Percentiles rank a stretch among this genome's conserved stretches.
These are phyloP conservation scores for Puntigrus tetrazona DNA, from an alignment of 2,113 vertebrate species.

Conservation along the genomic window DNA sequence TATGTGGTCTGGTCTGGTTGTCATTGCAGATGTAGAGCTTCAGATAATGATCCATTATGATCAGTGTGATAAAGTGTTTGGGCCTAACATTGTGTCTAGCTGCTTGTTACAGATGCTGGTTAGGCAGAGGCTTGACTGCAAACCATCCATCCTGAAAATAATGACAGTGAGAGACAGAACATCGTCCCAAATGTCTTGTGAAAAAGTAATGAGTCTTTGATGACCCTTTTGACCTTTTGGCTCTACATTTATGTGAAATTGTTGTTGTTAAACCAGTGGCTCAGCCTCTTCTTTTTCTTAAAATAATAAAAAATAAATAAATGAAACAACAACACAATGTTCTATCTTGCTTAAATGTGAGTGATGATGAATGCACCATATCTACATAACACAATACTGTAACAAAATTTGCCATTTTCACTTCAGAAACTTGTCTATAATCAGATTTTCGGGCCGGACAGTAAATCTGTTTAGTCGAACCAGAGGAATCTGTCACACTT, in stretches of 20 bases:
- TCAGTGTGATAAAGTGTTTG: slow-evolving; percentile 20
- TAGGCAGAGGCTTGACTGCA: slow-evolving; percentile 17
- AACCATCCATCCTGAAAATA: slow-evolving; percentile 44
- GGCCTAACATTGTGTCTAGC: background rate
- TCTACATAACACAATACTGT: background rate
- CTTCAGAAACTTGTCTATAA: background rate
- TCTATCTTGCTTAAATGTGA: background rate
- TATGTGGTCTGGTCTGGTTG: background rate
- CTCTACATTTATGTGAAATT: background rate
- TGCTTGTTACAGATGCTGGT: slow-evolving; percentile 31
- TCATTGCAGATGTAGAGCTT: background rate
- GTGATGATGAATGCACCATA: background rate
- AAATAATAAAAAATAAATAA: background rate
- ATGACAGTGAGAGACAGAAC: slow-evolving; percentile 26
- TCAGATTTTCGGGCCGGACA: slow-evolving; percentile 55
- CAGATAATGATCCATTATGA: slow-evolving; percentile 23
- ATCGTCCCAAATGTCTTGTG: slow-evolving; percentile 1
- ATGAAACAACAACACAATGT: background rate
- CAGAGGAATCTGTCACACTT: slow-evolving; percentile 23
- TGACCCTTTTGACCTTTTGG: slow-evolving; percentile 23
- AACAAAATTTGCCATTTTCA: background rate
- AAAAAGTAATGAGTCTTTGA: background rate
- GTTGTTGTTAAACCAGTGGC: background rate
- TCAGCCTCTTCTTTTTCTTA: background rate
- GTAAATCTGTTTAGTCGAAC: slow-evolving; percentile 15